Evolutionary conservation across 1,140 invertebrate species (phyloP), one percentile per base, ranked within the genome.

Genomic region (Apolygus lucorum): DNA sequence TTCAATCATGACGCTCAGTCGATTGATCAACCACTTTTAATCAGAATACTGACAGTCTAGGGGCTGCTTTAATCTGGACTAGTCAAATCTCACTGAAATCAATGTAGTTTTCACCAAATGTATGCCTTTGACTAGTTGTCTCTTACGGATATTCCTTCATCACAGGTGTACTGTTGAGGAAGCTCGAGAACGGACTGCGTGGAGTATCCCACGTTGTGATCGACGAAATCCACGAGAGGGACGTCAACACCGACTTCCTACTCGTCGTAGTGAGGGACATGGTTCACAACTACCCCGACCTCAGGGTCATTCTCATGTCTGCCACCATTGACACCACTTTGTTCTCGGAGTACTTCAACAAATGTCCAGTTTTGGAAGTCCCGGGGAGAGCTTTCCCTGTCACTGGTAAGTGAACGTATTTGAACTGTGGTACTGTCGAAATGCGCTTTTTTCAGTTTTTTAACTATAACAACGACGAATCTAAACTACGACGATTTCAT

Each of bases 181-280:
- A 96, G 78, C 80, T 99, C 2, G 92, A 95, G 79, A 86, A 84
- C 4, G 92, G 93, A 1, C 78, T 96, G 1, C 79, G 92, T 68
- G 93, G 93, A 0, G 89, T 96, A 11, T 93, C 91, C 2, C 93
- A 96, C 75, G 91, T 95, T 0, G 90, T 95, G 59, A 90, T 98
- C 27, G 97, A 99, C 81, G 97, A 99, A 84, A 95, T 99, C 71
- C 96, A 99, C 76, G 96, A 99, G 78, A 82, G 96, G 52, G 96
- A 99, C 79, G 91, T 96, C 0, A 97, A 98, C 78, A 93, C 91
- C 28, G 97, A 99, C 78, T 99, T 99, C 76, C 87, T 98, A 2
- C 85, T 99, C 80, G 94, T 97, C 54, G 86, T 97, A 0, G 80
- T 99, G 0, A 82, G 93, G 26, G 94, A 99, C 77, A 95, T 97